phyloP scores from a whole-genome alignment of 2,797 vertebrate species.

The Synaphobranchus kaupii region DNA sequence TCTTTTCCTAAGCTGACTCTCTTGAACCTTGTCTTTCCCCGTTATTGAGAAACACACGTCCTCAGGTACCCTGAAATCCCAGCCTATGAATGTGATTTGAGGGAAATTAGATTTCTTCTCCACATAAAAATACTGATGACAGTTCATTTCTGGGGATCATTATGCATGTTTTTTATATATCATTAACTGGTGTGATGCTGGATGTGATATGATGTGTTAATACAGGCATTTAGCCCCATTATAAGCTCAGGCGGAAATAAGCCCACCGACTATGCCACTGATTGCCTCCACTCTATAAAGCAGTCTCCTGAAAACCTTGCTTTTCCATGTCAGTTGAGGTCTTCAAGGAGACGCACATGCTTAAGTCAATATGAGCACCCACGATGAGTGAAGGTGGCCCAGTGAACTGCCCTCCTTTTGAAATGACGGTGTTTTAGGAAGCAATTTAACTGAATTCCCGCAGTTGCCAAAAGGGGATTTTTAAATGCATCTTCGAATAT shows the following conservation, averaged over 20 bases:
- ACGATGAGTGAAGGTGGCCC: slow-evolving; percentile 29
- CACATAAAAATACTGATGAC: slow-evolving; percentile 75
- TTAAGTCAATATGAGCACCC: slow-evolving; percentile 37
- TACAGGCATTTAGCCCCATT: slow-evolving; percentile 82
- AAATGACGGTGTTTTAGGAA: slow-evolving; percentile 45
- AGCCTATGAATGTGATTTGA: slow-evolving; percentile 87
- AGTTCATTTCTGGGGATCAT: slow-evolving; percentile 80
- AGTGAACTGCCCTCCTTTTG: slow-evolving; percentile 52
- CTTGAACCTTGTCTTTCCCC: slow-evolving; percentile 66
- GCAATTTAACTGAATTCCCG: slow-evolving; percentile 42
- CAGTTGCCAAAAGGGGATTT: background rate
- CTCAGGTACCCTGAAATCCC: slow-evolving; percentile 77
- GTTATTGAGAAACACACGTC: slow-evolving; percentile 49
- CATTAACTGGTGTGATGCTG: slow-evolving; percentile 77
- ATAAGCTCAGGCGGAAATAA: slow-evolving; percentile 72
- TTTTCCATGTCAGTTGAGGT: slow-evolving; percentile 35
- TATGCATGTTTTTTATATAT: slow-evolving; percentile 73
- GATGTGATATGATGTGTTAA: slow-evolving; percentile 78
- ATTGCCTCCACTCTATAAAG: slow-evolving; percentile 53
- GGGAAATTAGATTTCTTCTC: slow-evolving; percentile 79
- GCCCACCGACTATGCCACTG: slow-evolving; percentile 60
- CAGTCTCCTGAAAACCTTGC: slow-evolving; percentile 35
- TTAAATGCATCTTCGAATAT: background rate
- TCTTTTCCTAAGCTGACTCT: slow-evolving; percentile 74
- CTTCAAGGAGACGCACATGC: slow-evolving; percentile 42